Conservation (phyloP, 2,888 invertebrate species). For the Lycia hirtaria region DNA sequence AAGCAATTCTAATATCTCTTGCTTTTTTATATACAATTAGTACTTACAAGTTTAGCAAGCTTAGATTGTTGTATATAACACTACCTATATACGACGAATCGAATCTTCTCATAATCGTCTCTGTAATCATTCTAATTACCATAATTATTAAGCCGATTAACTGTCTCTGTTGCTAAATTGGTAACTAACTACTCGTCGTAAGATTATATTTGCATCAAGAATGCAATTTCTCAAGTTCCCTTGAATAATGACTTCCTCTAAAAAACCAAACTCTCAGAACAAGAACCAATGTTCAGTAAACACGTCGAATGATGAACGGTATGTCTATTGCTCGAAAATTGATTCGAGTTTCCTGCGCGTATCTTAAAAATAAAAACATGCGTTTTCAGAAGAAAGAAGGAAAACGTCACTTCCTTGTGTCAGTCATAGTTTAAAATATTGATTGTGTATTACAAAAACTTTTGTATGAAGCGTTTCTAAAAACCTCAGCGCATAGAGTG, state of each 20-base stretch:
- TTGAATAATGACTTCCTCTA: too few species aligned
- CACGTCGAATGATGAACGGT: slow-evolving; percentile 28
- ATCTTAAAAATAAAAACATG: slow-evolving; percentile 3
- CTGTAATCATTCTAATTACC: slow-evolving; percentile 38
- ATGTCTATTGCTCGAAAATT: slow-evolving; percentile 27
- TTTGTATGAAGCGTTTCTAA: neutral
- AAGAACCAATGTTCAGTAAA: slow-evolving; percentile 23
- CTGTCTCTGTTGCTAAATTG: slow-evolving; percentile 4
- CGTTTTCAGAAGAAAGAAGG: neutral
- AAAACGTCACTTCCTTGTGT: slow-evolving; percentile 13
- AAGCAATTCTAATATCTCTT: too few species aligned
- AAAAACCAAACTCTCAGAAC: too few species aligned
- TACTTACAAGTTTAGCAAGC: too few species aligned
- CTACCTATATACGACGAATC: slow-evolving; percentile 12
- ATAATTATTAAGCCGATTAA: slow-evolving; percentile 34
- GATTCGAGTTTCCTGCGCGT: slow-evolving; percentile 27
- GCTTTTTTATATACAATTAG: too few species aligned
- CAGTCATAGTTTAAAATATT: neutral
- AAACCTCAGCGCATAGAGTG: too few species aligned
- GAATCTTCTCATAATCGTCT: slow-evolving; percentile 16
- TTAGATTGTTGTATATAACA: slow-evolving; percentile 2
- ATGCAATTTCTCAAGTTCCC: neutral
- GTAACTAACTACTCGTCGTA: neutral
- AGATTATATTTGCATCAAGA: neutral
- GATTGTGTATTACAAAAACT: neutral